Percentiles rank a stretch among this genome's conserved stretches.
These are phyloP conservation scores for Megalops atlanticus DNA, from an alignment of 2,113 vertebrate species.

Conservation along the genomic window DNA sequence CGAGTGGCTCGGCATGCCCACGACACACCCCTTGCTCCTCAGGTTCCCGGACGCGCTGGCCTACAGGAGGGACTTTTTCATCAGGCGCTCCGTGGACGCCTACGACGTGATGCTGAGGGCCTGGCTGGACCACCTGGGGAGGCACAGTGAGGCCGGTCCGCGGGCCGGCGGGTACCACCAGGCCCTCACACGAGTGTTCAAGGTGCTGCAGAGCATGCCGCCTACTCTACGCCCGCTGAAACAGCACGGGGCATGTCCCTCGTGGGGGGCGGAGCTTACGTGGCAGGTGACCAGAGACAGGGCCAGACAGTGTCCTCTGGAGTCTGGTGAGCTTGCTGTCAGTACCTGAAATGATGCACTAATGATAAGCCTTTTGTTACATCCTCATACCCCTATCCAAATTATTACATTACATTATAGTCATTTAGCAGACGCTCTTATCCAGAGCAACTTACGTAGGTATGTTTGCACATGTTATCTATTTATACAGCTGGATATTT, in stretches of 20 bases:
- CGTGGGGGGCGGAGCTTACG: constrained; percentile 79
- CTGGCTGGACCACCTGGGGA: constrained; percentile 71
- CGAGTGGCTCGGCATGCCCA: constrained; percentile 57
- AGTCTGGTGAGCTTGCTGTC: constrained; percentile 78
- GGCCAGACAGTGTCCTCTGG: constrained; percentile 76
- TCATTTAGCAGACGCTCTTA: too few species aligned
- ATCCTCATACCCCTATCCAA: too few species aligned
- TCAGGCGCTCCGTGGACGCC: constrained; percentile 70
- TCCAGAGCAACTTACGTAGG: too few species aligned
- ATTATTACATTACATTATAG: too few species aligned
- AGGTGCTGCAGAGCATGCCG: constrained; percentile 68
- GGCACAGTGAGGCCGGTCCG: constrained; percentile 36
- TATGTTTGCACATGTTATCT: too few species aligned
- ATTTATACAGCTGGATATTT: too few species aligned
- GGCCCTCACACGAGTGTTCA: constrained; percentile 70
- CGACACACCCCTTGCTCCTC: constrained; percentile 71
- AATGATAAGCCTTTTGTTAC: too few species aligned
- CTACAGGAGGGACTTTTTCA: constrained; percentile 75
- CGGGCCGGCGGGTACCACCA: constrained; percentile 53
- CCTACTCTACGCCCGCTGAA: constrained; percentile 73
- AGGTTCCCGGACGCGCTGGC: constrained; percentile 79
- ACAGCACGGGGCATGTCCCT: constrained; percentile 75
- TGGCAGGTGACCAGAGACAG: constrained; percentile 73
- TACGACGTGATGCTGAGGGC: constrained; percentile 76
- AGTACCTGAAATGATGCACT: too few species aligned